Base-by-base conservation (phyloP, 2,113 vertebrate genomes). In the Illadopsis cleaveri region DNA sequence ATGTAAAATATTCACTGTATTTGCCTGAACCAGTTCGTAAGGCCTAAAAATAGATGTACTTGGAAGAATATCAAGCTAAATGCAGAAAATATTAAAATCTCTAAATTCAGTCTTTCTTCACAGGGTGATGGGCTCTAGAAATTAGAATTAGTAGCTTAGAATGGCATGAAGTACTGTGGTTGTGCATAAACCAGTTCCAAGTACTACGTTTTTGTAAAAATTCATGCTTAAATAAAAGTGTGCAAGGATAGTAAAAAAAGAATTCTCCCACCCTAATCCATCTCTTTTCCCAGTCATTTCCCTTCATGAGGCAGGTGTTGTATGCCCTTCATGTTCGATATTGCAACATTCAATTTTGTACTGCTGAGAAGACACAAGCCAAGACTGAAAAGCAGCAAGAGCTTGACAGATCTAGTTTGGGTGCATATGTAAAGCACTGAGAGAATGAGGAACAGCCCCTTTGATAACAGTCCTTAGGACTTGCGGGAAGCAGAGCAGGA, bases 231-330 rank as follows among this genome's bases (percentile, higher is more conserved):
- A 50, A 78, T 47, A 51, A 31, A 65, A 28, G 11, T n/a, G 18
- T 13, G 47, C 47, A 57, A 23, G 11, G 8, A 38, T 3, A 28
- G 4, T 16, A 12, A 37, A 56, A 22, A 65, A 61, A 54, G 4
- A 71, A 10, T 71, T 45, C 15, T 60, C 9, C 31, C 8, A 38
- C 27, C 5, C 9, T 56, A 60, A 47, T 38, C 23, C 21, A 51
- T 42, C 13, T 17, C 20, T 70, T 78, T 65, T 33, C 11, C 21
- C 5, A 70, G 8, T 51, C 8, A 35, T 56, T 70, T 73, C 37
- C 21, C 33, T 71, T 89, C 21, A 19, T 0, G 0, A 54, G 19
- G 11, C 11, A 40, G 57, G 4, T 76, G 12, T 35, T 0, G 0
- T 38, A 21, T 27, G 24, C 5, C 25, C 17, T 83, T 68, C 20